Percentiles rank a stretch among this genome's conserved stretches.
These are phyloP conservation scores for Doryteuthis pealeii DNA, from an alignment of 1,140 invertebrate genomes.

Conservation along the genomic window DNA sequence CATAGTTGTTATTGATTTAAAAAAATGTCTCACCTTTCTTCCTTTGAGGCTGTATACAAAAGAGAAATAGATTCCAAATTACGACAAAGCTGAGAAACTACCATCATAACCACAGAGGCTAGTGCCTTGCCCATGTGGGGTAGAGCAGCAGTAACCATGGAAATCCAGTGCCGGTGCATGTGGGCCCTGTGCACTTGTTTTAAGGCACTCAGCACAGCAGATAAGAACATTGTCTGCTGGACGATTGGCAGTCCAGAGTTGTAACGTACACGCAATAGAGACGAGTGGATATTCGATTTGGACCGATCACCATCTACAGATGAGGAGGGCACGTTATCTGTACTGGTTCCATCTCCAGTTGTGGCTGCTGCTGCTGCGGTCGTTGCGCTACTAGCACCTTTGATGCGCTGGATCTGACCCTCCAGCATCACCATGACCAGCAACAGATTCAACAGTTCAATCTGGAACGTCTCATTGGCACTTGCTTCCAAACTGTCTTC, in stretches of 20 bases:
- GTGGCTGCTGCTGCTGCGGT: slow-evolving; percentile 14
- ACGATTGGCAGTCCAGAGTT: slow-evolving; percentile 44
- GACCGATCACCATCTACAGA: slow-evolving; percentile 36
- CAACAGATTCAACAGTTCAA: slow-evolving; percentile 74
- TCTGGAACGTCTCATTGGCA: slow-evolving; percentile 77
- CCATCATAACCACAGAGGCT: slow-evolving; percentile 74
- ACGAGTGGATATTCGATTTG: slow-evolving; percentile 40
- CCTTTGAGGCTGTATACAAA: slow-evolving; percentile 32
- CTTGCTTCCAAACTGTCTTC: slow-evolving; percentile 66
- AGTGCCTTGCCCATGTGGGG: slow-evolving; percentile 75
- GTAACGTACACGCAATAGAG: slow-evolving; percentile 38
- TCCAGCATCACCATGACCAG: slow-evolving; percentile 78
- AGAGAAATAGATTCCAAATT: slow-evolving; percentile 73
- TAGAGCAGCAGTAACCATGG: slow-evolving; percentile 76
- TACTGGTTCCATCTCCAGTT: slow-evolving; percentile 9
- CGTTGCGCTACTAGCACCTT: slow-evolving; percentile 31
- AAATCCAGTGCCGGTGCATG: slow-evolving; percentile 77
- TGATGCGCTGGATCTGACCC: slow-evolving; percentile 64
- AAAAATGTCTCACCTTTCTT: slow-evolving; percentile 25
- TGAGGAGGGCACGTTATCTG: slow-evolving; percentile 17
- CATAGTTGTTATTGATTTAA: no score
- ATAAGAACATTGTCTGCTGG: slow-evolving; percentile 81
- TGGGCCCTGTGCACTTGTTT: slow-evolving; percentile 64
- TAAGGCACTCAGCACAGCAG: slow-evolving; percentile 78
- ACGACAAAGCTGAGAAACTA: slow-evolving; percentile 80